A percentile compares a stretch with the other conserved stretches of the same genome.
Conservation (phyloP, 2,113 vertebrate genomes). For the Passer montanus region DNA sequence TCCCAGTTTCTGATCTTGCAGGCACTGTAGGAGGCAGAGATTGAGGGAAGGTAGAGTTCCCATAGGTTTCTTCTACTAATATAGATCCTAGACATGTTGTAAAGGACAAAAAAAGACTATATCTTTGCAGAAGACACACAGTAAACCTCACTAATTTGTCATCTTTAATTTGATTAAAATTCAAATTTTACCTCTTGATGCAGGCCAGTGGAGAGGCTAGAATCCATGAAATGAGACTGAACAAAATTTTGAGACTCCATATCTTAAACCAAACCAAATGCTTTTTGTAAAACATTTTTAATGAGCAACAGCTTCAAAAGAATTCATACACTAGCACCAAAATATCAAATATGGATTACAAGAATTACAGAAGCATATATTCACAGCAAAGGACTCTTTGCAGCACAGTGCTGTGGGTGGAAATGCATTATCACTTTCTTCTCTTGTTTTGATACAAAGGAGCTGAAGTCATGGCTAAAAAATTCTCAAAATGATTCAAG, state of each 20-base stretch:
- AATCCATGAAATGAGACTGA: neutral
- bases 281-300: neutral
- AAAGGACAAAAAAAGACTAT: neutral
- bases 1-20: neutral
- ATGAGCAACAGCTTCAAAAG: neutral
- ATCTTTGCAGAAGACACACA: neutral
- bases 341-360: neutral
- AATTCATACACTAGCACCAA: neutral
- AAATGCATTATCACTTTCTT: neutral
- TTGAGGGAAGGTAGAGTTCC: neutral
- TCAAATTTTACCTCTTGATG: neutral
- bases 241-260: neutral
- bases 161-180: neutral
- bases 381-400: neutral
- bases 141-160: neutral
- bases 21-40: fast-evolving
- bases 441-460: neutral
- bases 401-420: neutral
- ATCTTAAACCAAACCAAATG: neutral
- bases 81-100: neutral
- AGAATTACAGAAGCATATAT: neutral
- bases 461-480: neutral
- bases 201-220: neutral
- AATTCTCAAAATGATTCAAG: neutral
- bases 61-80: neutral